Base-by-base conservation (phyloP, 2,797 vertebrate genomes). In the Orientallactaga sibirica region DNA sequence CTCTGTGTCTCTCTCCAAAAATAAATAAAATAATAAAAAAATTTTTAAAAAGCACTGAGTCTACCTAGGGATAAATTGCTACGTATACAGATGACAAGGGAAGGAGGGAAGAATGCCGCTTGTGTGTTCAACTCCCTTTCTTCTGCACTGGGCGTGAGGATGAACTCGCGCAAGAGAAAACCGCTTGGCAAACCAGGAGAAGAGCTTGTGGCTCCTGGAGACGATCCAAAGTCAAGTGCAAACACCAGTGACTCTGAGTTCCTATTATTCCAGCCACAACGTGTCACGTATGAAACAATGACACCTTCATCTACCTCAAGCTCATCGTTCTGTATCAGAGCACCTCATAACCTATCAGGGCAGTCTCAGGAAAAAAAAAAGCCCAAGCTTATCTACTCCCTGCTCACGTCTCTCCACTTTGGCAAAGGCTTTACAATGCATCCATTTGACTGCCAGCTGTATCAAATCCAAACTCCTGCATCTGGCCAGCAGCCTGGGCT, bases 261-360 rank as follows among this genome's bases (percentile, higher is more conserved):
- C 71, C 64, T 92, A 15, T 71, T 77, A 92, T 61, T 87, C 74
- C 81, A 68, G 22, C 70, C 37, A 77, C 5, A 73, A 19, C 15
- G 70, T 52, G 22, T 61, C 84, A 89, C 64, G n/a, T 87, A 75
- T 16, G 43, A 95, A 55, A 71, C 22, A 88, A 27, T 75, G 27
- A 52, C 29, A 68, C 5, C 85, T 41, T 84, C 75, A 66, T 55
- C 5, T 24, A 24, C 25, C 33, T 33, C 67, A 12, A 90, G 24
- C 10, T 77, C 48, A 74, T 70, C 24, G 89, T 95, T 73, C 11
- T 29, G 43, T 19, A 37, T 8, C 67, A 77, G 92, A 81, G 7
- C 4, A 92, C 22, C 29, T 95, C n/a, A 29, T 27, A 43, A 7
- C 70, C 76, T 33, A 41, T 29, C 41, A 6, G 15, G 77, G 74